Evolutionary conservation across 2,113 vertebrate genomes (phyloP).

Genomic region (Myotis yumanensis): DNA sequence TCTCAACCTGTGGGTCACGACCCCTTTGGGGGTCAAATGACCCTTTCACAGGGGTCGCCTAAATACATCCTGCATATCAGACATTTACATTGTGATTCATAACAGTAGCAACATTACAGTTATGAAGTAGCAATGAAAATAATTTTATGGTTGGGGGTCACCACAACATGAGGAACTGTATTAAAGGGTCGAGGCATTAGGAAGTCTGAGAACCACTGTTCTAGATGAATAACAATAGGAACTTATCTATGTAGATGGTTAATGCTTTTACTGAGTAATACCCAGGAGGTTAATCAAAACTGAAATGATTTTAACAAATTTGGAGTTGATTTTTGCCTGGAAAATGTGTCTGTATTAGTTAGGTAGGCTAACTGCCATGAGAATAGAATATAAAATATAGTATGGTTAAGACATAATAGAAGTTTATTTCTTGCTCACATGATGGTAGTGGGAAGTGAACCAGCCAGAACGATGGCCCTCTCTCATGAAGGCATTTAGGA

Average conservation of each 20-base stretch:
- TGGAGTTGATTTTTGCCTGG: background rate
- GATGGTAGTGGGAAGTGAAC: background rate
- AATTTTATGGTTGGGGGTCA: too few species aligned
- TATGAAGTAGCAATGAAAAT: too few species aligned
- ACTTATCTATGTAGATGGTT: background rate
- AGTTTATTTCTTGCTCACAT: background rate
- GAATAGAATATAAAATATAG: background rate
- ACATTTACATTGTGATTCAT: too few species aligned
- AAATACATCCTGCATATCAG: too few species aligned
- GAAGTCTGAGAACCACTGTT: background rate
- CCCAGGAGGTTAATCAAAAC: background rate
- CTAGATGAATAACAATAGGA: slow-evolving; percentile 19
- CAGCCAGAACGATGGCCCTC: background rate
- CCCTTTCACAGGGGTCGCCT: too few species aligned
- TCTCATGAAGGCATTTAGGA: background rate
- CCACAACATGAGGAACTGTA: too few species aligned
- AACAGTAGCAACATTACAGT: too few species aligned
- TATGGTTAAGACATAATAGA: background rate
- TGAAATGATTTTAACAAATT: slow-evolving; percentile 20
- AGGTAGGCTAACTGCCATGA: background rate
- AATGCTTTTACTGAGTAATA: background rate
- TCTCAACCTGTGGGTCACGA: too few species aligned
- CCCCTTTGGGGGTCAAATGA: too few species aligned
- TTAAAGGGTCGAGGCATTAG: too few species aligned
- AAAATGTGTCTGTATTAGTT: slow-evolving; percentile 28